Evolutionary conservation across 1,140 invertebrate genomes (phyloP), one percentile per base, ranked within the genome.

Genomic region (Chironomus tepperi): DNA sequence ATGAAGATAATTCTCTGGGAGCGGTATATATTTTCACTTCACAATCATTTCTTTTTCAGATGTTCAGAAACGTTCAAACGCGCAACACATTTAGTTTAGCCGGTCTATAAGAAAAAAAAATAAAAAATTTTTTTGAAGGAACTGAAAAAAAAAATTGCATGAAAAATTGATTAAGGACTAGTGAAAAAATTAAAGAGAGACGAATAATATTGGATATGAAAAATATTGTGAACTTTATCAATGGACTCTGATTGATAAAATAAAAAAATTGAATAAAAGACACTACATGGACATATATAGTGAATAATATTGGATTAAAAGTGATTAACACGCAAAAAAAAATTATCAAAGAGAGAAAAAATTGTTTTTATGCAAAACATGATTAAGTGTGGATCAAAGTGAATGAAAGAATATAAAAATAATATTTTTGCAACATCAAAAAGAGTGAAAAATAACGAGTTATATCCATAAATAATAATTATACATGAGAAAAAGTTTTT

Each of bases 251-350:
- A 67, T 16, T 70, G 65, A 19, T 18, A 70, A 18, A 70, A 19
- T 70, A 21, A 70, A 70, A 70, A 19, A 70, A 70, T 18, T 70
- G 7, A 70, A 18, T 19, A 18, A 67, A n/a, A n/a, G n/a, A 70
- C 65, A 8, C 9, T 21, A 21, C 5, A 34, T 10, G 65, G n/a
- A 2, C 47, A 57, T 57, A 7, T 12, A 70, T 1, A 70, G 65
- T 70, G n/a, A 67, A 9, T 70, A 18, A 19, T 18, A 21, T 21
- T 70, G 65, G 65, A 70, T 70, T 70, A 70, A 70, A 70, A 19
- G 65, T 70, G 65, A 70, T 70, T 70, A 70, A 70, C 43, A 67
- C 64, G 47, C n/a, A 67, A 15, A 67, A 16, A 18, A 67, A 18
- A 67, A 47, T 47, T 9, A 57, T n/a, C 3, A 70, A 70, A 70